Conservation (phyloP, 2,113 vertebrate species). For the Marcusenius ussheri region DNA sequence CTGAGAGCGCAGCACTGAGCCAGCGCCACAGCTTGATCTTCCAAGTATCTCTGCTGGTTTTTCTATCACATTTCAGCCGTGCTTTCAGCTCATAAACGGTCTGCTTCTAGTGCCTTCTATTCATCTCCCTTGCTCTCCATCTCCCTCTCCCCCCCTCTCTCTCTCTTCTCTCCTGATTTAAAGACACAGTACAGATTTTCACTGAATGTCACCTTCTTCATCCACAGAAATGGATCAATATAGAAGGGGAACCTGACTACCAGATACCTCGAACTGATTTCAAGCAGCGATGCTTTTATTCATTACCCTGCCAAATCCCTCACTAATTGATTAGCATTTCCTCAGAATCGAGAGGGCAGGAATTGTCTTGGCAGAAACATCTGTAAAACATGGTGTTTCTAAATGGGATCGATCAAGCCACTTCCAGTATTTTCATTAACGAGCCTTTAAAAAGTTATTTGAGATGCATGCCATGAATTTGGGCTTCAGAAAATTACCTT, state of each 20-base stretch:
- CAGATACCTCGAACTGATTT: not conserved
- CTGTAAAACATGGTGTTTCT: not conserved
- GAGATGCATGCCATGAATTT: not conserved
- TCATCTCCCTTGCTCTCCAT: conserved; percentile 14
- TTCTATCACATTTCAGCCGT: conserved; percentile 15
- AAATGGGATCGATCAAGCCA: not conserved
- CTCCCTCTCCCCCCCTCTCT: not conserved
- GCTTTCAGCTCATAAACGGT: conserved; percentile 24
- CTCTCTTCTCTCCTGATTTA: conserved; percentile 19
- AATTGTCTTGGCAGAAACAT: not conserved
- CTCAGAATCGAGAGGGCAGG: not conserved
- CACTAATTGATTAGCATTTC: not conserved
- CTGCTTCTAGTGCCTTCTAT: conserved; percentile 29
- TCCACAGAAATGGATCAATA: not conserved
- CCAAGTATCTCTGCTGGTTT: conserved; percentile 19
- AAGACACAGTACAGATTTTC: conserved; percentile 20
- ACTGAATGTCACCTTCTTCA: conserved; percentile 24
- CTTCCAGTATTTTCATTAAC: not conserved
- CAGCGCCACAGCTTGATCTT: not conserved
- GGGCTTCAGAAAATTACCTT: not conserved
- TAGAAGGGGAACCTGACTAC: not conserved
- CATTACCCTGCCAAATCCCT: not conserved
- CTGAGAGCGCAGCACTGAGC: not conserved
- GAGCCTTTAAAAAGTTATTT: not conserved
- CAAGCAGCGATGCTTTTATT: not conserved